These are phyloP conservation scores for Candoia aspera DNA, from an alignment of 2,113 vertebrate species.

Conservation along the genomic window DNA sequence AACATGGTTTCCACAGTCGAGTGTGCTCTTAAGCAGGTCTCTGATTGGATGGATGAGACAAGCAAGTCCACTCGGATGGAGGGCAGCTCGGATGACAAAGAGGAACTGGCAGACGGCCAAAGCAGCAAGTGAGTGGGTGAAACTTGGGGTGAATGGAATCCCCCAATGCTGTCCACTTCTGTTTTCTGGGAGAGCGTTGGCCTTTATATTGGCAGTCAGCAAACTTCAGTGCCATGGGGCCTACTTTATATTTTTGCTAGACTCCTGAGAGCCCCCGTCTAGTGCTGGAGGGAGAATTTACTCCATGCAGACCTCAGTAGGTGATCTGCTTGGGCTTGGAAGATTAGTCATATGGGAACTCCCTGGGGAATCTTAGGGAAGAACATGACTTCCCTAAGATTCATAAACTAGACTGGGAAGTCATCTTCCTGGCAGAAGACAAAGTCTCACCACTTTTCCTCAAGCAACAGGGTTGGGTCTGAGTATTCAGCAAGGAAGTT, in stretches of 20 bases:
- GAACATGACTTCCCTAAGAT: background rate
- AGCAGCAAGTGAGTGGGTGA: constrained; percentile 76
- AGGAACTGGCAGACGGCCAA: constrained; percentile 72
- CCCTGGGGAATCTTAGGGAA: background rate
- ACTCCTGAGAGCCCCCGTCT: background rate
- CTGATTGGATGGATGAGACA: constrained; percentile 93
- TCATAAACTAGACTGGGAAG: no score
- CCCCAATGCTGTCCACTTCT: background rate
- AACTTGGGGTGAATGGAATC: constrained; percentile 17
- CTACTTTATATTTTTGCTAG: background rate
- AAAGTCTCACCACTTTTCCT: no score
- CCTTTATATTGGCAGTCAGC: no score
- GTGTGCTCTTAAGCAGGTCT: constrained; percentile 96
- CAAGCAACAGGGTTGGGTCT: background rate
- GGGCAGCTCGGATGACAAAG: constrained; percentile 76
- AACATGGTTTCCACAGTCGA: constrained; percentile 97
- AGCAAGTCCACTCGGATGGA: constrained; percentile 73
- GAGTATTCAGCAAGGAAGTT: background rate
- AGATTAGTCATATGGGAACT: background rate
- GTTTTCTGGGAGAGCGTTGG: no score
- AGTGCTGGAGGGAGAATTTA: background rate
- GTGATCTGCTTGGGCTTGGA: background rate
- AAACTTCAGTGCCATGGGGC: no score
- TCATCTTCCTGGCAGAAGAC: no score
- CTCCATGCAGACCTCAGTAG: background rate